These are phyloP conservation scores for Phainopepla nitens DNA, from an alignment of 2,113 vertebrate species.

Conservation along the genomic window DNA sequence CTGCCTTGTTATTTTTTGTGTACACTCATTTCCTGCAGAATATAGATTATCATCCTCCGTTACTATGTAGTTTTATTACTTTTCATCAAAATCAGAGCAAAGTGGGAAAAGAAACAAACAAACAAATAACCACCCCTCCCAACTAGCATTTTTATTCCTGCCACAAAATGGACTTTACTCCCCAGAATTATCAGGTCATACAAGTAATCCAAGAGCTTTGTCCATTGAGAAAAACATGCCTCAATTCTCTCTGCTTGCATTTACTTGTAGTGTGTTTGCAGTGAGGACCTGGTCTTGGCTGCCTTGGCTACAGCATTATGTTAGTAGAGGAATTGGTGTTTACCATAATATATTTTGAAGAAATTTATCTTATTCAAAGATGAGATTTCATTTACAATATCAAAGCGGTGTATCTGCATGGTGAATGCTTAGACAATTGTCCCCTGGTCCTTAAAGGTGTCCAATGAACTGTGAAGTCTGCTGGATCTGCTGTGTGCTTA, in stretches of 20 bases:
- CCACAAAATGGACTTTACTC: background rate
- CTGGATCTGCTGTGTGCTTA: background rate
- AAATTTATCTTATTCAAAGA: background rate
- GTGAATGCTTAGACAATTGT: background rate
- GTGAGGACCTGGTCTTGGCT: background rate
- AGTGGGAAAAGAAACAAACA: background rate
- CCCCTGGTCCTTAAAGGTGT: background rate
- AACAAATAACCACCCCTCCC: accelerated
- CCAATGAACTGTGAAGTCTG: background rate
- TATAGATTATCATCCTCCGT: background rate
- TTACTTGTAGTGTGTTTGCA: background rate
- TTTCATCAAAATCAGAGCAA: background rate
- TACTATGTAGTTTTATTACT: background rate
- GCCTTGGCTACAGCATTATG: background rate
- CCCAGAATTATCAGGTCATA: background rate
- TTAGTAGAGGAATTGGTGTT: background rate
- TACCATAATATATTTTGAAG: background rate
- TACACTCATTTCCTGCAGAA: background rate
- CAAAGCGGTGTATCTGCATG: background rate
- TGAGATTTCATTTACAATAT: background rate
- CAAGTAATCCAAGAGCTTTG: background rate
- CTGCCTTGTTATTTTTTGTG: background rate
- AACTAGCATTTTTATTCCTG: background rate
- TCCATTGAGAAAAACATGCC: background rate
- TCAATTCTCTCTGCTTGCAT: background rate